Evolutionary conservation across 1,140 invertebrate genomes (phyloP), one percentile per base, ranked within the genome.

Genomic region (Cyrtorhinus lividipennis): DNA sequence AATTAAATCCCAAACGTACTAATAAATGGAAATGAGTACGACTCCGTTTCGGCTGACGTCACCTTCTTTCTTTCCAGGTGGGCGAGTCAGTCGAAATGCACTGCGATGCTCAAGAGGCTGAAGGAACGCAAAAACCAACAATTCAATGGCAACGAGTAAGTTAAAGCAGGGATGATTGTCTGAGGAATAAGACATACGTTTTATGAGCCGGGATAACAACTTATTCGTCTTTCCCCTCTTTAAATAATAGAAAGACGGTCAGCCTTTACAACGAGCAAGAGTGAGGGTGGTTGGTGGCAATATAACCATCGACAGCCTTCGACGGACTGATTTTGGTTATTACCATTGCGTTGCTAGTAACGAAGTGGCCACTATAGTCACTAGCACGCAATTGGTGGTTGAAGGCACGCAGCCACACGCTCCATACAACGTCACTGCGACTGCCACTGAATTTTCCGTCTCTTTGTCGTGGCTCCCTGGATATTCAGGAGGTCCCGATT

Each of bases 401-500:
- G 92, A 96, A 77, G 92, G 90, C 61, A 96, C 93, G 1, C 92
- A 95, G 71, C 94, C 94, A 2, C 93, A 97, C 74, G 92, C 93
- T 26, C 94, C 95, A 0, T 92, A 92, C 77, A 96, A 98, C 75
- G 81, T 98, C 18, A 85, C 88, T 1, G 88, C 89, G 1, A 84
- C 83, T 58, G 86, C 92, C 26, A 87, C 87, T 0, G 85, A 93
- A 71, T 95, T 93, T 71, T 83, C 87, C 60, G 93, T 95, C 20
- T 89, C 87, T 23, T 76, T 98, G 10, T 81, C 81, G 58, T 98
- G 95, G 94, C 77, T 92, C 68, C 92, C 95, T 5, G 92, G 92
- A 0, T 96, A 97, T 72, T 91, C 90, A 70, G 93, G 93, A 18
- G 93, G 94, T 18, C 88, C 88, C 2, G 88, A 92, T 76, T 93